Evolutionary conservation across 2,888 invertebrate species (phyloP), one percentile per base, ranked within the genome.

Genomic region (Willowsia nigromaculata): DNA sequence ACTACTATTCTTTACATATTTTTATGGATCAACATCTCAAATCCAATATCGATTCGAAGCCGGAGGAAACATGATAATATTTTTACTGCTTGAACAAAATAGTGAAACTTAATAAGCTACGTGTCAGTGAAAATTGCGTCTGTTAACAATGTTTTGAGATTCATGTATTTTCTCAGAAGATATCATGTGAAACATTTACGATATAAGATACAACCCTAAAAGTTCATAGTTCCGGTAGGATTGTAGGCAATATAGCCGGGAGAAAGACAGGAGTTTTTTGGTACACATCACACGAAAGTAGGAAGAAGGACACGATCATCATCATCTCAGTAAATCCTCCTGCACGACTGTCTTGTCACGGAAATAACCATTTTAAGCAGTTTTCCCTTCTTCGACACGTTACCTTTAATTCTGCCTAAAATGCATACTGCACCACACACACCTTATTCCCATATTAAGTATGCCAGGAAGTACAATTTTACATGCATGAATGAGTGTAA

Each of bases 1-100:
- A 59, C 30, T 65, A 65, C 11, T 65, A 65, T 30, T 33, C 30
- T 33, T 4, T 25, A 65, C 37, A 37, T 6, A 33, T n/a, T 22
- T 65, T 33, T 33, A 27, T 33, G 18, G 25, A 27, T 7, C 53
- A 53, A 15, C 33, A n/a, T n/a, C n/a, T n/a, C n/a, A n/a, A n/a
- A n/a, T n/a, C 65, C 18, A 33, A n/a, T 30, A 9, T 81, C 40
- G 40, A 40, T 40, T n/a, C n/a, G n/a, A n/a, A n/a, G n/a, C n/a
- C n/a, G 43, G 30, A 68, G 18, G 83, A 68, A 83, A 83, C 47
- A 47, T 83, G 81, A 83, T 83, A 68, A 83, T 65, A 83, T 83
- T 83, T 83, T 65, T 50, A 53, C 65, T 68, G 18, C 83, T 50
- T 83, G 68, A 65, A 50, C 68, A 62, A 68, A 83, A 83, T 83